Conservation (phyloP, 2,113 vertebrate genomes). For the Centropus bengalensis region DNA sequence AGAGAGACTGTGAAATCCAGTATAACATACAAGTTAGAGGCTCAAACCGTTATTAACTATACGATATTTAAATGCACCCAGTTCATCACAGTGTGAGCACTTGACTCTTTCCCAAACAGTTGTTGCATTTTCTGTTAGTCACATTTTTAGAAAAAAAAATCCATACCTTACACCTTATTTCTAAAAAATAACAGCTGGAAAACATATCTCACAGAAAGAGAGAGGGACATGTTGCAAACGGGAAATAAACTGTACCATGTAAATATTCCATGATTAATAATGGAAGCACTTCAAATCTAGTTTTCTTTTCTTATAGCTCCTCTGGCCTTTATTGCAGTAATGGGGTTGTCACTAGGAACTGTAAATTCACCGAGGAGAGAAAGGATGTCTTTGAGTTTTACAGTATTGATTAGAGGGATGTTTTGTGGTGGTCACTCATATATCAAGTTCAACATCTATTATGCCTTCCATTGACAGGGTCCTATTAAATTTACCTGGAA, state of each 20-base stretch:
- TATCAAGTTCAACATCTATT: background rate
- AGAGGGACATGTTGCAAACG: background rate
- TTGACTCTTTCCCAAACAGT: background rate
- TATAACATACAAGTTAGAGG: background rate
- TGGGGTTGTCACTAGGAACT: background rate
- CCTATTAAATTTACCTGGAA: background rate
- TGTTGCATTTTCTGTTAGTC: background rate
- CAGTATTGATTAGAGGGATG: background rate
- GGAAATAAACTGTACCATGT: background rate
- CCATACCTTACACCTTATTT: background rate
- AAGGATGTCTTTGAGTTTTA: background rate
- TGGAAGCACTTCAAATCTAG: background rate
- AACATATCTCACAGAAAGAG: background rate
- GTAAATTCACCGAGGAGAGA: background rate
- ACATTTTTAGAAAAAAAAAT: background rate
- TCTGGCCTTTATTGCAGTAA: background rate
- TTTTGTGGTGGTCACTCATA: background rate
- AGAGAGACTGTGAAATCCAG: background rate
- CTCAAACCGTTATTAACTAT: background rate
- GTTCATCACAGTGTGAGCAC: background rate
- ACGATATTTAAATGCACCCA: background rate
- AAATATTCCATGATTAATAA: background rate
- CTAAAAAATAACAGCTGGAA: background rate
- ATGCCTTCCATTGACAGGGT: background rate
- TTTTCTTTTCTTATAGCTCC: background rate